A percentile compares a stretch with the other conserved stretches of the same genome.
Evolutionary conservation across 2,797 vertebrate species (phyloP).

Genomic region (Chiloscyllium punctatum): DNA sequence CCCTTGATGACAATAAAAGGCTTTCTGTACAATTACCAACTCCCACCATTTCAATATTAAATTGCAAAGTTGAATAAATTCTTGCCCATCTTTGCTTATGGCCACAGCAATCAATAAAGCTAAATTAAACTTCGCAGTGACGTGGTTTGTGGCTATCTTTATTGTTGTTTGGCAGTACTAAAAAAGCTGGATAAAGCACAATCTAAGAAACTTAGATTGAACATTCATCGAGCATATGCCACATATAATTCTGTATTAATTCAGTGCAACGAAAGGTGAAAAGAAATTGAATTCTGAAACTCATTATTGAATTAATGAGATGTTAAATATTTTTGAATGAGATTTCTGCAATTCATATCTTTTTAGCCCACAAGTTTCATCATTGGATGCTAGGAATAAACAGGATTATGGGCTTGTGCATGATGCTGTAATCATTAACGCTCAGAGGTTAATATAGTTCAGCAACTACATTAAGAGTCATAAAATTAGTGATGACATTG

Average conservation of each 20-base stretch:
- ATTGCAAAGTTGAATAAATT: background rate
- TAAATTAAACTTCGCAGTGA: background rate
- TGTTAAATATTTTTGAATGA: background rate
- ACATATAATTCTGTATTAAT: background rate
- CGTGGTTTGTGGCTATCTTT: background rate
- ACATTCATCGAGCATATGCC: background rate
- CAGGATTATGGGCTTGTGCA: background rate
- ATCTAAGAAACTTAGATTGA: background rate
- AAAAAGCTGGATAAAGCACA: background rate
- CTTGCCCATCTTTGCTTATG: background rate
- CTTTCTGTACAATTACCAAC: conserved; percentile 18
- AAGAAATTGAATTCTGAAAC: background rate
- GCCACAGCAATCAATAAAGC: background rate
- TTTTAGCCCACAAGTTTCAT: background rate
- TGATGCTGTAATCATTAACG: background rate
- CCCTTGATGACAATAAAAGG: conserved; percentile 12
- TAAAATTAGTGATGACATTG: too few species aligned
- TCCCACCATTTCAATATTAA: conserved; percentile 7
- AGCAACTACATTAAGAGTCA: background rate
- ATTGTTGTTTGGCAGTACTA: background rate
- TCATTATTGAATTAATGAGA: conserved; percentile 21
- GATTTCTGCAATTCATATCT: background rate
- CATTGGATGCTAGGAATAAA: background rate
- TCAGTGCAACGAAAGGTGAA: background rate
- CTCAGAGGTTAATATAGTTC: background rate